Conservation (phyloP, 2,113 vertebrate species). For the Heterotilapia buettikoferi region DNA sequence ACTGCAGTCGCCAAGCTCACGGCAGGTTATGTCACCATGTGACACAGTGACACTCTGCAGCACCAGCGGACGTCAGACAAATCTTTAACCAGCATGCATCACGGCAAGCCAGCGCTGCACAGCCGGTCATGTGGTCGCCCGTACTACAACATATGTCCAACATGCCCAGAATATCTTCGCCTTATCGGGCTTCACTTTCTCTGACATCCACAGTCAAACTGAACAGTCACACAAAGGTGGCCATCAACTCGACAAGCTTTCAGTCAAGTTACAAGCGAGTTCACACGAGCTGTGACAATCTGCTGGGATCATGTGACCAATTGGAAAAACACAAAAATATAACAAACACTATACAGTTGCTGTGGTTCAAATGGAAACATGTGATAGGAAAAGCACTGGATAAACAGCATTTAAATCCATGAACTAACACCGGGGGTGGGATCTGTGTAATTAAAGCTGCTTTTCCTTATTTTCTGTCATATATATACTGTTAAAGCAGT, state of each 20-base stretch:
- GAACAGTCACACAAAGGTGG: neutral
- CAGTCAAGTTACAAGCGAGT: neutral
- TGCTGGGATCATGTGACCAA: neutral
- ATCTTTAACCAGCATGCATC: neutral
- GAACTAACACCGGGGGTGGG: neutral
- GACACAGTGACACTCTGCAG: neutral
- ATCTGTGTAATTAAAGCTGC: neutral
- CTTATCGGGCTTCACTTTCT: neutral
- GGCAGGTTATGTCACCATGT: neutral
- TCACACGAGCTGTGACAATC: neutral
- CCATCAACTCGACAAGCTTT: accelerated
- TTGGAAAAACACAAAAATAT: neutral
- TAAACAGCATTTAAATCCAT: neutral
- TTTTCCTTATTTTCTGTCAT: neutral
- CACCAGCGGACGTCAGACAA: accelerated
- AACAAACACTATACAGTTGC: neutral
- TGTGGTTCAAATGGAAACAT: neutral
- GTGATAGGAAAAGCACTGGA: neutral
- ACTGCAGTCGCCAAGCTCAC: neutral
- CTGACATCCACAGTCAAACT: neutral
- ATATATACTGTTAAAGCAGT: neutral
- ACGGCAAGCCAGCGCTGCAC: neutral
- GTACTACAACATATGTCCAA: neutral
- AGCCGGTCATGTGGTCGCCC: neutral
- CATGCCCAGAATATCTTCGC: neutral